These are phyloP conservation scores for Poecilia latipinna DNA, from an alignment of 2,113 vertebrate species.

Conservation along the genomic window DNA sequence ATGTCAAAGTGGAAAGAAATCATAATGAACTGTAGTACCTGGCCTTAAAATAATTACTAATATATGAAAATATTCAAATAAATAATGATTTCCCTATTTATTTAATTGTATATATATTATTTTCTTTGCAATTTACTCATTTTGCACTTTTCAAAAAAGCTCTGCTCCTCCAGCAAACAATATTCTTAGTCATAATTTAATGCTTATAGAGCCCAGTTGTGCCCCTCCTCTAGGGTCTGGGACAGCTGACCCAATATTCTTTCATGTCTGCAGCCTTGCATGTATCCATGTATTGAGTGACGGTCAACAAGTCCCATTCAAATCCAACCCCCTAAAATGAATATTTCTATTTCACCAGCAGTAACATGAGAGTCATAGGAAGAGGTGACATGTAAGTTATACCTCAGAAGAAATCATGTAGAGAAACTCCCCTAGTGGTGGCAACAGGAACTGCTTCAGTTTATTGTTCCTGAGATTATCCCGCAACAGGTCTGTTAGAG, in stretches of 20 bases:
- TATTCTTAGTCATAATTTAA: too few species aligned
- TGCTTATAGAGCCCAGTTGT: too few species aligned
- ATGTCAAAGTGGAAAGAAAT: too few species aligned
- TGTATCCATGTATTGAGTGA: neutral
- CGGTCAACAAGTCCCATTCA: neutral
- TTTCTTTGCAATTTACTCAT: neutral
- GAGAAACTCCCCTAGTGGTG: constrained; percentile 69
- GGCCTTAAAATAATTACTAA: too few species aligned
- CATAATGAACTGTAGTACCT: neutral
- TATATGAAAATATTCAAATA: neutral
- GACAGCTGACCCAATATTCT: too few species aligned
- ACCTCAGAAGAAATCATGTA: constrained; percentile 70
- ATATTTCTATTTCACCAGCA: neutral
- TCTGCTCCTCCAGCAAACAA: too few species aligned
- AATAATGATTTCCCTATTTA: neutral
- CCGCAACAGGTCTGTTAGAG: constrained; percentile 62
- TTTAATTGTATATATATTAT: neutral
- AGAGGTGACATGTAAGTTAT: constrained; percentile 18
- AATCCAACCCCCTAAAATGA: neutral
- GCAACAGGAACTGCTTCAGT: constrained; percentile 65
- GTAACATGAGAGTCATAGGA: neutral
- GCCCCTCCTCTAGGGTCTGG: too few species aligned
- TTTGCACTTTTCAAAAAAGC: neutral
- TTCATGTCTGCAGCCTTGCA: neutral
- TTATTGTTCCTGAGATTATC: constrained; percentile 68